These are phyloP conservation scores for Scomber colias DNA, from an alignment of 2,113 vertebrate species.

Conservation along the genomic window DNA sequence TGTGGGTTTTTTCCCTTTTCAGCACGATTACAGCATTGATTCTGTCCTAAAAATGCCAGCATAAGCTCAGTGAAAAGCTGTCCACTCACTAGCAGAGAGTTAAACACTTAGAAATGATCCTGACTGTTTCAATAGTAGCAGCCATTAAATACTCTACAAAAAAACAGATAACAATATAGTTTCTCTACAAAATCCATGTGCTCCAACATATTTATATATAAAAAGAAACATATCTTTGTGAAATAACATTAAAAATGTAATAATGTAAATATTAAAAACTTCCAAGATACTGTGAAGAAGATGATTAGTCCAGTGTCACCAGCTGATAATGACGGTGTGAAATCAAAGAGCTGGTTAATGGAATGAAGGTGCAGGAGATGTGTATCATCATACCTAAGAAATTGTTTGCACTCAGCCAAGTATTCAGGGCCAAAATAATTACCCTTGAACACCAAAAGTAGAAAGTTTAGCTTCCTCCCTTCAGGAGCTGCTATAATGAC, in stretches of 20 bases:
- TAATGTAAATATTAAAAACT: conserved; percentile 22
- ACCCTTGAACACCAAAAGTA: conserved; percentile 68
- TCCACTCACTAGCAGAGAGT: not conserved
- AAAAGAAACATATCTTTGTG: not conserved
- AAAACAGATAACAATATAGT: not conserved
- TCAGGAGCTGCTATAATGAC: conserved; percentile 73
- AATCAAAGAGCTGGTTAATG: conserved; percentile 63
- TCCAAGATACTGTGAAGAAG: not conserved
- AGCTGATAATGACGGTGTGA: conserved; percentile 32
- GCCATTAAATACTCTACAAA: conserved; percentile 5
- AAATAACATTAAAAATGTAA: not conserved
- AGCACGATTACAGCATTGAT: not conserved
- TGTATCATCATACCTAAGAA: conserved; percentile 62
- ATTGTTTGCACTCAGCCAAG: conserved; percentile 55
- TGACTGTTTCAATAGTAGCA: not conserved
- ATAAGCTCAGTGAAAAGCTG: conserved; percentile 6
- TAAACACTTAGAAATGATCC: not conserved
- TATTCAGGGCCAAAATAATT: conserved; percentile 77
- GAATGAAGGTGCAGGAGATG: conserved; percentile 69
- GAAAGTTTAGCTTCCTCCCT: conserved; percentile 76
- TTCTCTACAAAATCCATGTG: not conserved
- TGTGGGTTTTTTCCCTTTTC: not conserved
- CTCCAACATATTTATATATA: not conserved
- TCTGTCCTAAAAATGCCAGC: conserved; percentile 45
- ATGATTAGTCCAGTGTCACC: conserved; percentile 28